These are phyloP conservation scores for Arothron firmamentum DNA, from an alignment of 2,113 vertebrate genomes.

Conservation along the genomic window DNA sequence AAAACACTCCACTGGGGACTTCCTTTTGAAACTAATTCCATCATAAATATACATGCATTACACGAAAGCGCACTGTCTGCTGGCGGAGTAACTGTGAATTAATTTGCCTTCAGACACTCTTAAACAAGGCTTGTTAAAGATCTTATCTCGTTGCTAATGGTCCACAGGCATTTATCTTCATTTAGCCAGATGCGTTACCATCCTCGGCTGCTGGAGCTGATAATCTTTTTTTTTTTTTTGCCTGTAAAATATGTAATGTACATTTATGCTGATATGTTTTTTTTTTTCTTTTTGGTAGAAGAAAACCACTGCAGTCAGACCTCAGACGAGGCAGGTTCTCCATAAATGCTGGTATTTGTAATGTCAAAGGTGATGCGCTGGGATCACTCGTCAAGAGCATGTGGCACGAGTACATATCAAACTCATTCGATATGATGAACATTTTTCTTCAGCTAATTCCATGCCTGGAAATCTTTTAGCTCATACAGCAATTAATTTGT, in stretches of 20 bases:
- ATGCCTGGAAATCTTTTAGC: conserved; percentile 59
- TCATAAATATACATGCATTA: conserved; percentile 82
- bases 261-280: background rate
- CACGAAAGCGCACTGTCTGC: conserved; percentile 71
- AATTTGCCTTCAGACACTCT: conserved; percentile 80
- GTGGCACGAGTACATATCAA: conserved; percentile 28
- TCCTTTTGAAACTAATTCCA: conserved; percentile 78
- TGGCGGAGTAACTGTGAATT: conserved; percentile 75
- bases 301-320: conserved; percentile 33
- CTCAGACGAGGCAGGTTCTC: conserved; percentile 49
- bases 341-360: conserved; percentile 7
- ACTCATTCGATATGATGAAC: conserved; percentile 29
- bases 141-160: conserved; percentile 78
- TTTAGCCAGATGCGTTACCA: conserved; percentile 69
- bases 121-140: conserved; percentile 79
- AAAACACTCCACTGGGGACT: conserved; percentile 78
- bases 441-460: conserved; percentile 54
- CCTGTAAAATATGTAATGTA: conserved; percentile 31
- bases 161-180: conserved; percentile 78
- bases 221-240: conserved; percentile 32
- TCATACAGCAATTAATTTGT: conserved; percentile 70
- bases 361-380: no score
- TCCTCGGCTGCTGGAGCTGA: conserved; percentile 62
- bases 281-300: conserved; percentile 40
- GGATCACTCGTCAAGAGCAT: background rate